These are phyloP conservation scores for Trissolcus basalis DNA, from an alignment of 1,140 invertebrate species.

Conservation along the genomic window DNA sequence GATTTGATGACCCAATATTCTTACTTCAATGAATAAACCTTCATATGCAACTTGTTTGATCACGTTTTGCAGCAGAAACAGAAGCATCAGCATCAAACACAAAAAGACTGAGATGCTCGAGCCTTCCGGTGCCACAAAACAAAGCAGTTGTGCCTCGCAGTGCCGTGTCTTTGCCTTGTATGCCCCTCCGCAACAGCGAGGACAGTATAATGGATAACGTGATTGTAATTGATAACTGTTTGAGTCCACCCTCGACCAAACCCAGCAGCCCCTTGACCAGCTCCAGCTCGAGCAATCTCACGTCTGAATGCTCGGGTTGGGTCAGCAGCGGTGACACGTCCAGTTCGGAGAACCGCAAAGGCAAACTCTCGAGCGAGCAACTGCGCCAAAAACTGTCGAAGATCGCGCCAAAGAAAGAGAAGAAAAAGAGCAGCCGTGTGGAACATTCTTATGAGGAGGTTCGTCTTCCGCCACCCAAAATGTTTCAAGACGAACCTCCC, in stretches of 20 bases:
- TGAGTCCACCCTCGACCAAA: conserved; percentile 70
- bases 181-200: conserved; percentile 71
- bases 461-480: conserved; percentile 86
- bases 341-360: conserved; percentile 78
- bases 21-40: too few relatives aligned
- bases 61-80: conserved; percentile 12
- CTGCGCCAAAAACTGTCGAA: conserved; percentile 69
- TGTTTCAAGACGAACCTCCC: conserved; percentile 87
- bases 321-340: conserved; percentile 80
- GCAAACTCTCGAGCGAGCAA: conserved; percentile 67
- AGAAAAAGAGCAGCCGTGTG: conserved; percentile 62
- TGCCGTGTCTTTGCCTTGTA: conserved; percentile 73
- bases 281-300: conserved; percentile 79
- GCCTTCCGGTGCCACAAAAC: conserved; percentile 71
- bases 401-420: conserved; percentile 76
- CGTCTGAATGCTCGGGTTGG: conserved; percentile 86
- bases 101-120: conserved; percentile 73
- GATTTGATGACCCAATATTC: too few relatives aligned
- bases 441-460: conserved; percentile 85
- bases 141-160: conserved; percentile 72
- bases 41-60: conserved; percentile 5
- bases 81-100: conserved; percentile 55
- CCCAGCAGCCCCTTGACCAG: conserved; percentile 71
- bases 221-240: conserved; percentile 63
- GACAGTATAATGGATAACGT: conserved; percentile 63